Evolutionary conservation across 2,888 invertebrate genomes (phyloP).

Genomic region (Dicycla oo): DNA sequence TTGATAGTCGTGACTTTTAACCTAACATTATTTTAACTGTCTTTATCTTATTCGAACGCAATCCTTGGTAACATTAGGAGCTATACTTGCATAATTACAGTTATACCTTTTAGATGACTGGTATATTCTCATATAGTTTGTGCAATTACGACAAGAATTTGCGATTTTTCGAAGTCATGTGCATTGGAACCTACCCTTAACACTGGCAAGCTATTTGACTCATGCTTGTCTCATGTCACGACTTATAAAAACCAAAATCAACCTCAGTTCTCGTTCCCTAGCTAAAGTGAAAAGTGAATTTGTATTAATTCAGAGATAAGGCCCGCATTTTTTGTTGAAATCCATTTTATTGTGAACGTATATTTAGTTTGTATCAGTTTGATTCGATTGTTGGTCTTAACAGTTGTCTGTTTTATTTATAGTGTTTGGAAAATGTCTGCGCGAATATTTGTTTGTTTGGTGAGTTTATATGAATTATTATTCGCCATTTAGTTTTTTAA

Average conservation of each 20-base stretch:
- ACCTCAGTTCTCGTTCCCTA: constrained; percentile 28
- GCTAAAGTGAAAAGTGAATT: constrained; percentile 57
- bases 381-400: constrained; percentile 7
- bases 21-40: constrained; percentile 28
- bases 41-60: constrained; percentile 33
- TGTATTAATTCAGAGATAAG: constrained; percentile 43
- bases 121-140: not conserved
- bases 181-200: constrained; percentile 35
- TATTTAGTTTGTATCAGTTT: constrained; percentile 44
- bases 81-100: not conserved
- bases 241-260: constrained; percentile 53
- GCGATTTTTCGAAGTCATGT: constrained; percentile 10
- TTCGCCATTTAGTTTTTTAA: not conserved
- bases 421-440: constrained; percentile 39
- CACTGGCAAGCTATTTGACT: constrained; percentile 36
- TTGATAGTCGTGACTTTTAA: not conserved
- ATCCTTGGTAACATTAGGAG: not conserved
- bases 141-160: not conserved
- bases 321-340: constrained; percentile 59
- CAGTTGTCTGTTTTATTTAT: constrained; percentile 16
- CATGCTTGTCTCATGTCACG: constrained; percentile 21
- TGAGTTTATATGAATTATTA: constrained; percentile 31
- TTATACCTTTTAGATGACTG: not conserved
- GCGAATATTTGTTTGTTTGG: constrained; percentile 46
- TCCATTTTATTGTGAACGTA: constrained; percentile 35